Percentiles rank a stretch among this genome's conserved stretches.
phyloP scores from a whole-genome alignment of 2,888 invertebrate species.

The Chymomyza fuscimana region DNA sequence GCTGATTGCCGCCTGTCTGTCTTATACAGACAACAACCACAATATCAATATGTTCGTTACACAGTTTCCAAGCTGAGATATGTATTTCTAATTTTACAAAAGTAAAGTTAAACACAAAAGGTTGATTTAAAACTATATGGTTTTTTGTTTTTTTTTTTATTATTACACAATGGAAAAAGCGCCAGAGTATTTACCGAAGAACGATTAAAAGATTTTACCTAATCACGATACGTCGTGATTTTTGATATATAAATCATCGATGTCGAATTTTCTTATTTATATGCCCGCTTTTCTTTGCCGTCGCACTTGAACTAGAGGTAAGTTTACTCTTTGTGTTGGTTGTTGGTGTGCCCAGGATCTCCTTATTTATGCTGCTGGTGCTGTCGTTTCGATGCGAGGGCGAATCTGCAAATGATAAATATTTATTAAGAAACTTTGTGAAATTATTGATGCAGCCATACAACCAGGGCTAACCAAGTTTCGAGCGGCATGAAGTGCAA shows the following conservation, averaged over 20 bases:
- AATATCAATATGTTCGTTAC: too few relatives aligned
- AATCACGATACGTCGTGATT: conserved; percentile 25
- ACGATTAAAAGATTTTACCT: background rate
- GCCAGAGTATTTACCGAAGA: background rate
- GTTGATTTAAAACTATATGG: background rate
- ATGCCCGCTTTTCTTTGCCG: conserved; percentile 85
- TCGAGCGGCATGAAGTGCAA: background rate
- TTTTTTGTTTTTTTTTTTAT: background rate
- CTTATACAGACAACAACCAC: too few relatives aligned
- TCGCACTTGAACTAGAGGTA: conserved; percentile 77
- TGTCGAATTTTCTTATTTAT: conserved; percentile 91
- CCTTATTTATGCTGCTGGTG: conserved; percentile 64
- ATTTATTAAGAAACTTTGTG: background rate
- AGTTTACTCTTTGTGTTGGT: conserved; percentile 82
- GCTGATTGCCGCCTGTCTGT: too few relatives aligned
- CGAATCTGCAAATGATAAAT: conserved; percentile 38
- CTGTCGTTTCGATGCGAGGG: conserved; percentile 72
- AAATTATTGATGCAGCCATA: background rate
- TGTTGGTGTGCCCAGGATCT: conserved; percentile 68
- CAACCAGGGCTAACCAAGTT: background rate
- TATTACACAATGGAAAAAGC: background rate
- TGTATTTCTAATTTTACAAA: too few relatives aligned
- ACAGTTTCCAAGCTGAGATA: too few relatives aligned
- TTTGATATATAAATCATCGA: conserved; percentile 82
- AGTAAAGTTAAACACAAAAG: background rate